Evolutionary conservation across 1,140 invertebrate species (phyloP).

Genomic region (Panagrolaimus sp.): DNA sequence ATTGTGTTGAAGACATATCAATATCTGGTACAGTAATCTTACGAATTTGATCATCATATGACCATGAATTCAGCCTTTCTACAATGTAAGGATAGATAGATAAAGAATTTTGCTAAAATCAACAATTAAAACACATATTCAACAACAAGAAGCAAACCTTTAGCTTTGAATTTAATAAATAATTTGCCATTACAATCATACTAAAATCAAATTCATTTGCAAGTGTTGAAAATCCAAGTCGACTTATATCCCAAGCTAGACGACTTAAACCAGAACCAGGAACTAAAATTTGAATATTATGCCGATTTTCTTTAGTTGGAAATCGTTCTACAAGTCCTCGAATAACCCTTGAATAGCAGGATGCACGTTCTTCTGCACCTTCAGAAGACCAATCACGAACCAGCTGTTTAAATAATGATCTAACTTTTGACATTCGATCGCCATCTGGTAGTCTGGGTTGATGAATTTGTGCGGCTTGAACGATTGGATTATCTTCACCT

Average conservation of each 20-base stretch:
- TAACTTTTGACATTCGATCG: conserved; percentile 71
- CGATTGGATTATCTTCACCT: not conserved
- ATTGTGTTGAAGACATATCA: conserved; percentile 63
- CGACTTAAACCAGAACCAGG: conserved; percentile 88
- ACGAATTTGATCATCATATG: conserved; percentile 72
- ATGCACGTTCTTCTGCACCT: conserved; percentile 69
- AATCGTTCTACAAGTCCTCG: conserved; percentile 68
- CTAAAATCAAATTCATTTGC: conserved; percentile 96
- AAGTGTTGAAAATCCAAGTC: conserved; percentile 79
- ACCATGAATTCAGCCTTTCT: conserved; percentile 81
- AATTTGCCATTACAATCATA: conserved; percentile 76
- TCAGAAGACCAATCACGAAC: conserved; percentile 86
- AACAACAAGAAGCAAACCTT: not conserved
- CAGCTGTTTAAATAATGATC: conserved; percentile 86
- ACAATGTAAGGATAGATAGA: conserved; percentile 86
- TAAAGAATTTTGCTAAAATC: conserved; percentile 62
- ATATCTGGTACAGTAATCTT: conserved; percentile 80
- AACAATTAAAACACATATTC: conserved; percentile 58
- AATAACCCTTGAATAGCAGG: conserved; percentile 85
- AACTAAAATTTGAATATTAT: conserved; percentile 66
- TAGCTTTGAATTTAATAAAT: conserved; percentile 33
- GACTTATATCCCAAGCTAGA: conserved; percentile 84
- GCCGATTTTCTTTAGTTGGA: conserved; percentile 60
- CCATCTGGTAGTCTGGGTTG: not conserved
- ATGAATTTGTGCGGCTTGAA: not conserved